Evolutionary conservation across 2,888 invertebrate genomes (phyloP), one percentile per base, ranked within the genome.

Genomic region (Beris morrisii): DNA sequence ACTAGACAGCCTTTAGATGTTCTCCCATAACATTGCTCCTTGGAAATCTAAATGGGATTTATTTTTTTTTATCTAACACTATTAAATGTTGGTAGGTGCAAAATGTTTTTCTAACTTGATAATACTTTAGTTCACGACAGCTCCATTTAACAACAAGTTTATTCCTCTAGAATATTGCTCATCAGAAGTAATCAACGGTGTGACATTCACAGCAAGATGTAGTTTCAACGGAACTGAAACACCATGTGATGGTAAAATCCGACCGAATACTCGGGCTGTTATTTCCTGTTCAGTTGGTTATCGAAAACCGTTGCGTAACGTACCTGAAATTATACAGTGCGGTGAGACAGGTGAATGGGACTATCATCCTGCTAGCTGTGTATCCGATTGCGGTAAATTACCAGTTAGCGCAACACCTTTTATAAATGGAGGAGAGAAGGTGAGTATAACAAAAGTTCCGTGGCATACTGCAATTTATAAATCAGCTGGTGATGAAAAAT

Each of bases 401-500:
- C 5, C 67, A 11, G 4, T 58, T 7, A 11, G 13, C 11, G 52
- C 65, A 5, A 66, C 59, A n/a, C 31, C 70, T 6, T 71, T 73
- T 63, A 50, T 70, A 3, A 67, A 55, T 2, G 67, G 67, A 43
- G 55, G 32, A n/a, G 61, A 44, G n/a, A 5, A 0, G 57, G 72
- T 44, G 0, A 73, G 57, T 57, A 71, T 55, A 2, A 56, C 69
- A 1, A 38, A 67, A 31, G 73, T 72, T 5, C 78, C 78, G 5
- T 79, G 78, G 78, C 67, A 76, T 15, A 75, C 75, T 4, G 75
- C 73, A 38, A 71, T 76, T 32, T 75, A 73, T 59, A 55, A 46
- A n/a, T 44, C 4, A 0, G 5, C 5, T 0, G 7, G 11, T n/a
- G 31, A 45, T 4, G 13, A 11, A 22, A 7, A 11, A 1, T 72